These are phyloP conservation scores for Luidia sarsii DNA, from an alignment of 53 echinoderm and acorn worm species.

Conservation along the genomic window DNA sequence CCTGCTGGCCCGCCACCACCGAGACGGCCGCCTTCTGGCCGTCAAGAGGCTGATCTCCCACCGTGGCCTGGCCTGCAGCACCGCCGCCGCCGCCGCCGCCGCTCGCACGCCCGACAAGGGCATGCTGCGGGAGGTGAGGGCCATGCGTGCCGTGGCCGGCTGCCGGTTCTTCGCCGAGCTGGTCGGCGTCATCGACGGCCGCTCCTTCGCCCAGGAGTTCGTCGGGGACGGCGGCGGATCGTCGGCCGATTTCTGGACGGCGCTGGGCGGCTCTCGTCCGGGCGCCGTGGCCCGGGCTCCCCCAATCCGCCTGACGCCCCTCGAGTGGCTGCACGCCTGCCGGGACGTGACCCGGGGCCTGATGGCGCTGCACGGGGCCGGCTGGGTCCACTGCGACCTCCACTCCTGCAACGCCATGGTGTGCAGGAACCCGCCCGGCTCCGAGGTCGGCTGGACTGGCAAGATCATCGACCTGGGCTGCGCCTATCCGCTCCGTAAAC, in stretches of 20 bases:
- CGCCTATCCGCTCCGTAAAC: background rate
- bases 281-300: too few species aligned
- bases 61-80: background rate
- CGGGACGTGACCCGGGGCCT: slow-evolving; percentile 14
- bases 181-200: slow-evolving; percentile 12
- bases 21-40: slow-evolving; percentile 14
- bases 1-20: slow-evolving; percentile 8
- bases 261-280: too few species aligned
- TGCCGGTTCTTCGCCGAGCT: slow-evolving; percentile 13
- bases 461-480: slow-evolving; percentile 32
- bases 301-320: slow-evolving; percentile 1
- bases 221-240: background rate
- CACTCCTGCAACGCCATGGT: slow-evolving; percentile 15
- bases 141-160: slow-evolving; percentile 1
- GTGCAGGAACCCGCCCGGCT: slow-evolving; percentile 16
- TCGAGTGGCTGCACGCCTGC: slow-evolving; percentile 27
- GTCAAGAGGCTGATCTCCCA: slow-evolving; percentile 2
- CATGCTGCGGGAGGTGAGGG: slow-evolving; percentile 21
- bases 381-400: slow-evolving; percentile 9
- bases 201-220: slow-evolving; percentile 32
- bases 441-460: slow-evolving; percentile 13
- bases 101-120: background rate
- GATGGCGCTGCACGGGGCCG: slow-evolving; percentile 10
- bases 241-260: background rate
- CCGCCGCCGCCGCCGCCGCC: too few species aligned